Evolutionary conservation across 2,797 vertebrate species (phyloP).

Genomic region (Mormyrops attenuatus): DNA sequence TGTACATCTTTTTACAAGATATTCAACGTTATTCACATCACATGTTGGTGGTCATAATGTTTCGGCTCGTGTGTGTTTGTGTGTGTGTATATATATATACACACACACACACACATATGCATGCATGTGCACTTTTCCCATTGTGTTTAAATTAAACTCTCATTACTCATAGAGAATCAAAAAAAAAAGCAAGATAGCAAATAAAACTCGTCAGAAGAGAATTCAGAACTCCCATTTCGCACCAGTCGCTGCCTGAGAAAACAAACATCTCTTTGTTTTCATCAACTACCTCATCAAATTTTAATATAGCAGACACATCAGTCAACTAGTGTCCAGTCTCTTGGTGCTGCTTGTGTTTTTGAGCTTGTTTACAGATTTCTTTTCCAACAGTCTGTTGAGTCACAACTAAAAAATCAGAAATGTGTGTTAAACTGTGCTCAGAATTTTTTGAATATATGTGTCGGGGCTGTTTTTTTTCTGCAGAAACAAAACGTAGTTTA

Average conservation of each 20-base stretch:
- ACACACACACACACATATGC: neutral
- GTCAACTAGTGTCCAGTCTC: slow-evolving; percentile 34
- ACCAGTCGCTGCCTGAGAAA: neutral
- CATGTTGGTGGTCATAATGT: neutral
- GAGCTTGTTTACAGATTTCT: slow-evolving; percentile 42
- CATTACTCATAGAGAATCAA: neutral
- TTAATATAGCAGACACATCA: slow-evolving; percentile 20
- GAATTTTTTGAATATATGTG: slow-evolving; percentile 36
- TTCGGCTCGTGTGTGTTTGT: neutral
- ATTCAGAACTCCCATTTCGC: slow-evolving; percentile 33
- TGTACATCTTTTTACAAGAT: neutral
- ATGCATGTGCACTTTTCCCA: neutral
- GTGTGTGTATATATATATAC: neutral
- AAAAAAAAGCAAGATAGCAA: neutral
- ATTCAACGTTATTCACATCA: neutral
- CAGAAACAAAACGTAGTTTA: neutral
- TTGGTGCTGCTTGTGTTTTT: slow-evolving; percentile 26
- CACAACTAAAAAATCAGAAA: slow-evolving; percentile 46
- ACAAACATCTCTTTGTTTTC: slow-evolving; percentile 3
- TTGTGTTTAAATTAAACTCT: neutral
- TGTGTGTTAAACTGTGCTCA: slow-evolving; percentile 49
- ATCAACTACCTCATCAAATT: slow-evolving; percentile 10
- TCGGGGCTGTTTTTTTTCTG: neutral
- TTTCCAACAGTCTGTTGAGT: slow-evolving; percentile 49
- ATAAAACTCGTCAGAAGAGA: slow-evolving; percentile 20